Percentiles rank a stretch among this genome's conserved stretches.
Evolutionary conservation across 2,888 invertebrate species (phyloP).

Genomic region (Plagodis pulveraria): DNA sequence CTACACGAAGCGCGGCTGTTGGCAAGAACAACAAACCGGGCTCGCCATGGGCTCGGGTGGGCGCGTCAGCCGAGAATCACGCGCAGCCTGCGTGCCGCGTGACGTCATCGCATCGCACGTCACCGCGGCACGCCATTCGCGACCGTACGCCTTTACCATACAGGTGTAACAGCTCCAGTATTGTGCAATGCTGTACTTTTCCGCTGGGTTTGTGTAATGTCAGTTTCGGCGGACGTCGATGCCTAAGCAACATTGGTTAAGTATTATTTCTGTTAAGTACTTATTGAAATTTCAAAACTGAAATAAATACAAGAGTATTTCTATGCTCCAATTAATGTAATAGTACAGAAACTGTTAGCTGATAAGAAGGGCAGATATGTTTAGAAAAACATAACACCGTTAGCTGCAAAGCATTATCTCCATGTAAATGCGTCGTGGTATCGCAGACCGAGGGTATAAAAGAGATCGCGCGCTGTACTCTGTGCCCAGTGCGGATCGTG

Average conservation of each 20-base stretch:
- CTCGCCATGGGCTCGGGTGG: conserved; percentile 44
- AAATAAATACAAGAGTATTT: too few species aligned
- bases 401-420: conserved; percentile 28
- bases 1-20: conserved; percentile 23
- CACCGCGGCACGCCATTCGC: conserved; percentile 43
- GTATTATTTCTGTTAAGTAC: too few species aligned
- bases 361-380: conserved; percentile 4
- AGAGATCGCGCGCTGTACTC: conserved; percentile 55
- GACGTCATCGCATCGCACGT: conserved; percentile 68
- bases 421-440: conserved; percentile 42
- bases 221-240: conserved; percentile 5
- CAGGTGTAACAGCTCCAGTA: conserved; percentile 27
- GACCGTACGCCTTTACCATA: conserved; percentile 51
- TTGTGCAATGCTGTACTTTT: conserved; percentile 54
- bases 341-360: neutral
- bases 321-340: too few species aligned
- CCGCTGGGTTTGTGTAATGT: conserved; percentile 63
- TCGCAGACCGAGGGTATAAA: conserved; percentile 63
- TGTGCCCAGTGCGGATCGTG: conserved; percentile 79
- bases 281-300: too few species aligned
- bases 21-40: conserved; percentile 26
- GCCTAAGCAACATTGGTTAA: neutral
- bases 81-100: conserved; percentile 60
- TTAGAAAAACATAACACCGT: conserved; percentile 29
- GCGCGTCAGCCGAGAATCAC: conserved; percentile 66